A percentile compares a stretch with the other conserved stretches of the same genome.
Conservation (phyloP, 2,113 vertebrate genomes). For the Grallaria varia region DNA sequence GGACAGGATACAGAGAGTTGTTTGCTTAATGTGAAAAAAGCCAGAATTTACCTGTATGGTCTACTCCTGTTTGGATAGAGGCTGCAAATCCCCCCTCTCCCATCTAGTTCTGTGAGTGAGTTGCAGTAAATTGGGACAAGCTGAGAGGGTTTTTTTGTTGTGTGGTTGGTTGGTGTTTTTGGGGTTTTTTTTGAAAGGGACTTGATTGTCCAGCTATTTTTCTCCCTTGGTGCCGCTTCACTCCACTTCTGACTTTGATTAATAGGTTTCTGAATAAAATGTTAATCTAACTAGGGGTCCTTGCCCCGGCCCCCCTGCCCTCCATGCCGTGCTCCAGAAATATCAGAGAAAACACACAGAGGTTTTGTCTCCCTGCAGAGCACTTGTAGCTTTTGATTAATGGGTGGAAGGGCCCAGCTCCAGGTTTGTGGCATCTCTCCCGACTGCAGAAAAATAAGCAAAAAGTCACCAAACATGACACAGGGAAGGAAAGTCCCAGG, state of each 20-base stretch:
- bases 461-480: slow-evolving; percentile 70
- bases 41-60: slow-evolving; percentile 58
- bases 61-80: slow-evolving; percentile 20
- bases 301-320: slow-evolving; percentile 12
- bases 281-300: slow-evolving; percentile 65
- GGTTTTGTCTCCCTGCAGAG: slow-evolving; percentile 72
- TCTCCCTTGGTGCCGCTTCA: slow-evolving; percentile 59
- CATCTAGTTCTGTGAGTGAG: background rate
- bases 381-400: slow-evolving; percentile 79
- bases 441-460: slow-evolving; percentile 80
- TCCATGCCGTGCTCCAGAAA: slow-evolving; percentile 48
- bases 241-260: slow-evolving; percentile 76
- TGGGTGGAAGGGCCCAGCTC: slow-evolving; percentile 67
- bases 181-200: background rate
- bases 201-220: slow-evolving; percentile 50
- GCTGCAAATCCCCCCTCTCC: background rate
- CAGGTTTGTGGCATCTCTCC: slow-evolving; percentile 68
- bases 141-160: background rate
- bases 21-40: slow-evolving; percentile 60
- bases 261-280: slow-evolving; percentile 79
- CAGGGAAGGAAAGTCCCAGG: slow-evolving; percentile 48
- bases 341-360: slow-evolving; percentile 70
- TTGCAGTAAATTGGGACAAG: slow-evolving; percentile 41
- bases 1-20: background rate
- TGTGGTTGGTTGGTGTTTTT: background rate